Percentiles rank a stretch among this genome's conserved stretches.
Conservation (phyloP, 2,113 vertebrate species). For the Paraplagusia blochii region DNA sequence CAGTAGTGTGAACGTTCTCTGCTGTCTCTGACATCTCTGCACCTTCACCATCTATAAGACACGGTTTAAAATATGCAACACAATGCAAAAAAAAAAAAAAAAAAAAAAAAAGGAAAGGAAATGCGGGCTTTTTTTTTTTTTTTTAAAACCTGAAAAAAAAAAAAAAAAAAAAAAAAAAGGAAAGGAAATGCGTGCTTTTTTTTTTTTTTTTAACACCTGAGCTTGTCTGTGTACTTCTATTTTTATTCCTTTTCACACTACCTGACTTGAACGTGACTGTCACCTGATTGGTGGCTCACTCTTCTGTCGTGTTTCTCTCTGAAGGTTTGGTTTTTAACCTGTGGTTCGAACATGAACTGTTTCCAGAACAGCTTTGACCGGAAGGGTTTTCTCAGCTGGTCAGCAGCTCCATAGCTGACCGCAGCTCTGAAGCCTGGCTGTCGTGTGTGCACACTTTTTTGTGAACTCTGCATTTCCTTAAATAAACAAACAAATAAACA, state of each 20-base stretch:
- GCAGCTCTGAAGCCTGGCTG: neutral
- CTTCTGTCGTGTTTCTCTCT: too few species aligned
- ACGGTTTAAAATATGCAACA: conserved; percentile 26
- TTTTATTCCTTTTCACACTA: too few species aligned
- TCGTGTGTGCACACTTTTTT: too few species aligned
- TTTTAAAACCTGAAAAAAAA: conserved; percentile 33
- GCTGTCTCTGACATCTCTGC: conserved; percentile 4
- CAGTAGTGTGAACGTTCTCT: neutral
- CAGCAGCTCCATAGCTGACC: neutral
- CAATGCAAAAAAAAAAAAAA: conserved; percentile 33
- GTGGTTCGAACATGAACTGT: too few species aligned
- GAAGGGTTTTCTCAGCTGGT: neutral
- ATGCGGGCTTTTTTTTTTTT: neutral
- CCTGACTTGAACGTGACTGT: too few species aligned
- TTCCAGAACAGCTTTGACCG: too few species aligned
- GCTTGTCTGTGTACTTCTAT: too few species aligned
- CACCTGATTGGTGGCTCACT: too few species aligned
- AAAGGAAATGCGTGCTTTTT: too few species aligned
- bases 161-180: too few species aligned
- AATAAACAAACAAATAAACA: neutral
- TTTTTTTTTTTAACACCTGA: conserved; percentile 9
- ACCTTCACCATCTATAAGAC: conserved; percentile 5
- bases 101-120: too few species aligned
- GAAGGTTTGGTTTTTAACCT: too few species aligned
- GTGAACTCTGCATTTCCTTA: neutral